These are phyloP conservation scores for Ceyx cyanopectus DNA, from an alignment of 2,113 vertebrate species.

Conservation along the genomic window DNA sequence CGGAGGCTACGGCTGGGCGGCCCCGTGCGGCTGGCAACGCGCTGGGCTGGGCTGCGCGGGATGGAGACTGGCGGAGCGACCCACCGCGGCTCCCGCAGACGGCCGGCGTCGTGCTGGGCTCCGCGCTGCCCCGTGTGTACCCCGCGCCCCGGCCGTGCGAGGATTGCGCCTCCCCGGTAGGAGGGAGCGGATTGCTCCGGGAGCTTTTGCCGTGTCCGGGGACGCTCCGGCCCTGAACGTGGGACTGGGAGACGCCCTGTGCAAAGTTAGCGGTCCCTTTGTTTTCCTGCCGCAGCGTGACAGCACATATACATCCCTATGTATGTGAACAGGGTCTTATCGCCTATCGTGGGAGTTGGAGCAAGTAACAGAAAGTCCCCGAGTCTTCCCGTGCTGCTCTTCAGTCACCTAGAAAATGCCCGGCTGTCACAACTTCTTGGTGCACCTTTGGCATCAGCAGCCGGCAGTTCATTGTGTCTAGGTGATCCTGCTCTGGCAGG, in stretches of 20 bases:
- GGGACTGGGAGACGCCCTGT: accelerated
- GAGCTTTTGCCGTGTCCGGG: not conserved
- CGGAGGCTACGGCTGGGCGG: not conserved
- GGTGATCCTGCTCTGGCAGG: no score
- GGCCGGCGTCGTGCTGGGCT: not conserved
- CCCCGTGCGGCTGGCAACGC: not conserved
- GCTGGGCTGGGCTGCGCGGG: not conserved
- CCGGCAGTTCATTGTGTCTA: accelerated
- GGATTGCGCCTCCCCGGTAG: not conserved
- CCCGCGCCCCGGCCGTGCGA: not conserved
- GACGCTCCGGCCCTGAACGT: accelerated
- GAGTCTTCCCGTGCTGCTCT: accelerated
- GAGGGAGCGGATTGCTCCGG: not conserved
- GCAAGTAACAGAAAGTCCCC: not conserved
- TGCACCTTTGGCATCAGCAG: not conserved
- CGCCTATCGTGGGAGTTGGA: not conserved
- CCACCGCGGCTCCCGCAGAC: no score
- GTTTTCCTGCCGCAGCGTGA: not conserved
- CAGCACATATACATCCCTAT: accelerated
- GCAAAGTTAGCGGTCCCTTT: not conserved
- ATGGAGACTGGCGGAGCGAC: not conserved
- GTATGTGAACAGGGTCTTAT: accelerated
- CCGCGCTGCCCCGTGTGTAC: accelerated
- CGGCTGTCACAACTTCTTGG: not conserved
- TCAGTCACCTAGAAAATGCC: not conserved